Evolutionary conservation across 92 coral and sea anemone genomes (phyloP).

Genomic region (Porites divaricata): DNA sequence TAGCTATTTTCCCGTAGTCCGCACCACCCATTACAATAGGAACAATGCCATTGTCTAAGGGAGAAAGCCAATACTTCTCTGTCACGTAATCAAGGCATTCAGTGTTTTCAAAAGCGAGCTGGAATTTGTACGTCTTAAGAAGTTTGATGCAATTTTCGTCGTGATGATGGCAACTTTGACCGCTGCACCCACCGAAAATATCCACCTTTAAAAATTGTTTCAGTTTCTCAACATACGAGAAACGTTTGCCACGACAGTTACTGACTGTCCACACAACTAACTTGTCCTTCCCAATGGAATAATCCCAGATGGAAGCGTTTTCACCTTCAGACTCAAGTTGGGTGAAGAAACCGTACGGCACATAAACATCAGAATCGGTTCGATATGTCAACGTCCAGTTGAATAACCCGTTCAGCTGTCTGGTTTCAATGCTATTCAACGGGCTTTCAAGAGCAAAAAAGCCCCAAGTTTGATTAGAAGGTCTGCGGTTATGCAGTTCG

Average conservation of each 20-base stretch:
- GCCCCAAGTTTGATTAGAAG: slow-evolving; percentile 53
- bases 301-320: background rate
- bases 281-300: slow-evolving; percentile 1
- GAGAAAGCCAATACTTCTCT: slow-evolving; percentile 41
- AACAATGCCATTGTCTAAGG: slow-evolving; percentile 25
- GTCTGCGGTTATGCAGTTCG: slow-evolving; percentile 1
- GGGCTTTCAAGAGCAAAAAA: slow-evolving; percentile 59
- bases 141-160: slow-evolving; percentile 36
- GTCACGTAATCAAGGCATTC: slow-evolving; percentile 56
- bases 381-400: slow-evolving; percentile 58
- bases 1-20: slow-evolving; percentile 29
- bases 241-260: slow-evolving; percentile 33
- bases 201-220: slow-evolving; percentile 48
- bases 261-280: slow-evolving; percentile 55
- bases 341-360: slow-evolving; percentile 26
- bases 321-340: background rate
- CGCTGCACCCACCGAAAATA: slow-evolving; percentile 49
- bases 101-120: slow-evolving; percentile 70
- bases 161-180: background rate
- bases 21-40: slow-evolving; percentile 56
- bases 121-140: slow-evolving; percentile 56
- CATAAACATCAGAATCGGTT: slow-evolving; percentile 36
- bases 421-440: slow-evolving; percentile 12
- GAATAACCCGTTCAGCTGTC: slow-evolving; percentile 1
- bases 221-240: slow-evolving; percentile 43